Conservation (phyloP, 2,888 invertebrate genomes). For the Arge pagana region DNA sequence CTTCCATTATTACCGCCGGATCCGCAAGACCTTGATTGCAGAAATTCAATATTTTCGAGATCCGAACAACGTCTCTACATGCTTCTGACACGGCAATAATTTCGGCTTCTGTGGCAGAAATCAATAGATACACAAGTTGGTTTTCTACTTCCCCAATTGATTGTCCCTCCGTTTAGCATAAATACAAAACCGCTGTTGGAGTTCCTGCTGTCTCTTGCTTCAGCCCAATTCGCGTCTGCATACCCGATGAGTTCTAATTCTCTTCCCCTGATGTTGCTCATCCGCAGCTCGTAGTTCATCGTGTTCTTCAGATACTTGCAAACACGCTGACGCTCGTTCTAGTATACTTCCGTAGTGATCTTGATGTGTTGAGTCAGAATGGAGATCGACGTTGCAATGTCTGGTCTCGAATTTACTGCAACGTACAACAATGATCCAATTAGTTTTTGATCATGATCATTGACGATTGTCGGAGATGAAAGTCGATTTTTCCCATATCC, state of each 20-base stretch:
- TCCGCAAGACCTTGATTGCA: background rate
- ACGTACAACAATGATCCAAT: slow-evolving; percentile 35
- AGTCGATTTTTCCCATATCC: slow-evolving; percentile 19
- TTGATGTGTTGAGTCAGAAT: slow-evolving; percentile 24
- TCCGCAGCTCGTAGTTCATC: background rate
- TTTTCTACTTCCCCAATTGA: slow-evolving; percentile 24
- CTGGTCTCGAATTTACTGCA: slow-evolving; percentile 33
- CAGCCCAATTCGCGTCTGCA: slow-evolving; percentile 15
- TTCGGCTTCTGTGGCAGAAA: slow-evolving; percentile 6
- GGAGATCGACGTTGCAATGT: slow-evolving; percentile 28
- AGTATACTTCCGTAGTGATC: background rate
- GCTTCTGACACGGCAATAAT: background rate
- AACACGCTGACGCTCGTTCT: slow-evolving; percentile 18
- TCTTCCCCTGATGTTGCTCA: background rate
- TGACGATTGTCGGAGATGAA: background rate
- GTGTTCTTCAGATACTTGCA: slow-evolving; percentile 21
- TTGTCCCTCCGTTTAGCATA: slow-evolving; percentile 10
- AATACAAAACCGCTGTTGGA: slow-evolving; percentile 25
- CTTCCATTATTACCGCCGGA: background rate
- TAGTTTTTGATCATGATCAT: slow-evolving; percentile 28
- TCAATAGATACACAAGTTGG: slow-evolving; percentile 28
- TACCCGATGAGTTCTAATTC: slow-evolving; percentile 1
- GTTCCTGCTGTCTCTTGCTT: slow-evolving; percentile 14
- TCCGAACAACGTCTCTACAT: background rate
- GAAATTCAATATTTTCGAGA: background rate